phyloP scores from a whole-genome alignment of 1,140 invertebrate genomes.

The Drosophila subobscura region DNA sequence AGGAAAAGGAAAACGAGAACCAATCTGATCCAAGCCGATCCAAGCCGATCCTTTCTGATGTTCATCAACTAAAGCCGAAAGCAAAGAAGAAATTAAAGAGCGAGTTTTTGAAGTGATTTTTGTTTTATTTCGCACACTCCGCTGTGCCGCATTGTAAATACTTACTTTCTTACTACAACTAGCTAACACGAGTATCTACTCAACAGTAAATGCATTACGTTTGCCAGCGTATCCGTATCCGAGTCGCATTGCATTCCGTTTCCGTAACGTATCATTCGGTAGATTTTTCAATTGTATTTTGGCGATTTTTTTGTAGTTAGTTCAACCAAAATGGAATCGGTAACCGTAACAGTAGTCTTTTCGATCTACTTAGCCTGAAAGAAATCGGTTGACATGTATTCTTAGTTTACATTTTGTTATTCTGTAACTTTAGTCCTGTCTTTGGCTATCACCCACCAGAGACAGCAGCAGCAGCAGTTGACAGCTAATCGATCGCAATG shows the following conservation, averaged over 20 bases:
- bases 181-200: neutral
- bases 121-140: slow-evolving; percentile 38
- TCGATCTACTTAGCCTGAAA: slow-evolving; percentile 19
- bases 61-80: slow-evolving; percentile 23
- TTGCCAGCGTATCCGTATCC: slow-evolving; percentile 9
- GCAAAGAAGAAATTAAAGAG: slow-evolving; percentile 21
- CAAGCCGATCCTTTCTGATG: slow-evolving; percentile 5
- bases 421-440: slow-evolving; percentile 16
- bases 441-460: slow-evolving; percentile 28
- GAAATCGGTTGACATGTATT: slow-evolving; percentile 11
- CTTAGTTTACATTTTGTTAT: slow-evolving; percentile 20
- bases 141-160: slow-evolving; percentile 39
- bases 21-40: slow-evolving; percentile 24
- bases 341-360: slow-evolving; percentile 8
- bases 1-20: slow-evolving; percentile 19
- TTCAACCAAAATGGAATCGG: slow-evolving; percentile 15
- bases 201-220: slow-evolving; percentile 54
- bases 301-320: slow-evolving; percentile 41
- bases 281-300: slow-evolving; percentile 37
- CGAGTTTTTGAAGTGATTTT: slow-evolving; percentile 35
- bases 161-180: neutral
- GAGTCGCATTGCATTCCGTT: slow-evolving; percentile 1
- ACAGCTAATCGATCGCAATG: slow-evolving; percentile 27
- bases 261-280: slow-evolving; percentile 26
- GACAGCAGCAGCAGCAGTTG: slow-evolving; percentile 20